A percentile compares a stretch with the other conserved stretches of the same genome.
phyloP scores from a whole-genome alignment of 2,888 invertebrate genomes.

The Xylota sylvarum region DNA sequence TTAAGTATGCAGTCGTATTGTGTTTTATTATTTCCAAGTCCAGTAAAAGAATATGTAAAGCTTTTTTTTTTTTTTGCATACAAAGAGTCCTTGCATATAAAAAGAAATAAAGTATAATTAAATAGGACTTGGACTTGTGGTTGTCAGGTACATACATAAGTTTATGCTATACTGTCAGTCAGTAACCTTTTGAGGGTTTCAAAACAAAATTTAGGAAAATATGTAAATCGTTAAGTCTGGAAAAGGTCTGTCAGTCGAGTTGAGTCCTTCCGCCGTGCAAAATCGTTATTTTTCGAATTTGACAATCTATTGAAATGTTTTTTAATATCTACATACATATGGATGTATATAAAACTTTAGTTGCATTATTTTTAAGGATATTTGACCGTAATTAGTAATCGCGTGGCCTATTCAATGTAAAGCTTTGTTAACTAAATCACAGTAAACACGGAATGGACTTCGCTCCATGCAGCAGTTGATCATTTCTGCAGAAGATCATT shows the following conservation, averaged over 20 bases:
- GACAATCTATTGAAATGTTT: too few species aligned
- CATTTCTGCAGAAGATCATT: too few species aligned
- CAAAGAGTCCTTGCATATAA: neutral
- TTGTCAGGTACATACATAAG: too few species aligned
- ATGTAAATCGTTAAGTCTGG: neutral
- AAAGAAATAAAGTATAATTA: constrained; percentile 6
- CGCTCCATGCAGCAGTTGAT: too few species aligned
- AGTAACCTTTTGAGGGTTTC: constrained; percentile 13
- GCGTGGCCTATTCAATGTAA: too few species aligned
- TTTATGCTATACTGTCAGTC: constrained; percentile 8
- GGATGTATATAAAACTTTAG: too few species aligned
- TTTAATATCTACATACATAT: too few species aligned
- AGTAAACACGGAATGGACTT: too few species aligned
- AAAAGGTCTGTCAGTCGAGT: neutral
- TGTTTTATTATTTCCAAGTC: constrained; percentile 30
- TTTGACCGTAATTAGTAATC: too few species aligned
- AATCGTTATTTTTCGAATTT: neutral
- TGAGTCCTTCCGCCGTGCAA: neutral
- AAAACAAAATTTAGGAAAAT: neutral
- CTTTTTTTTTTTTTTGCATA: too few species aligned
- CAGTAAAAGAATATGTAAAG: constrained; percentile 10
- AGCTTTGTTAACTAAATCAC: too few species aligned
- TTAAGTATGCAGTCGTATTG: constrained; percentile 40
- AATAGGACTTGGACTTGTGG: neutral
- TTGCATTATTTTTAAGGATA: too few species aligned